Base-by-base conservation (phyloP, 2,797 vertebrate species). In the Pipistrellus kuhlii region DNA sequence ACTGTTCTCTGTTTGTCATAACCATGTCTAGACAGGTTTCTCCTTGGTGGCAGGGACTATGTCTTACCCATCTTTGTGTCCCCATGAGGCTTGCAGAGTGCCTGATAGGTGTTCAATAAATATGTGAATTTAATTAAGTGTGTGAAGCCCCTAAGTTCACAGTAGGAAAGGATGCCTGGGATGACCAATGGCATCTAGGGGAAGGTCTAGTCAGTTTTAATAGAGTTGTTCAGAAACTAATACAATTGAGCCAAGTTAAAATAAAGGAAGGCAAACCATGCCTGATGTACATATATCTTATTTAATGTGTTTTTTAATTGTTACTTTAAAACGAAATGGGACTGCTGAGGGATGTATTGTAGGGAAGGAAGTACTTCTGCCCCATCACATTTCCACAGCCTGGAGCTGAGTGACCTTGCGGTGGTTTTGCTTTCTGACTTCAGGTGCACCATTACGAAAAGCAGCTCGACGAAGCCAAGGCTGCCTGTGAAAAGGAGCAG, bases 401-500 rank as follows among this genome's bases (percentile, higher is more conserved):
- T 48, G 6, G 15, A 35, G 57, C 38, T 77, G 80, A 85, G 0
- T 0, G 6, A 35, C 4, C 18, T 7, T 3, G 0, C 8, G 46
- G 2, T 44, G 64, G 73, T 71, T 71, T 91, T 27, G 0, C 73
- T 71, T 48, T 68, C 80, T 89, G 25, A 15, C 46, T 88, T 6
- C 1, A 98, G 98, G 97, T 98, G 72, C 95, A 55, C 72, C 97
- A 91, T 69, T 98, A 99, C 0, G 98, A 99, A 32, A 97, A 98
- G 72, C 98, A 98, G 94, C 95, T 99, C 0, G 98, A 98, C 13
- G 98, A 99, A 96, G 98, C 98, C 80, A 98, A 97, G 96, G 25
- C 12, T 1, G 85, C 66, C 51, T 98, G 98, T 46, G 98, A 99
- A 20, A 98, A 98, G 81, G 99, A 99, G 96, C 98, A 98, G 69